These are phyloP conservation scores for Odobenus rosmarus DNA, from an alignment of 2,113 vertebrate species.

Conservation along the genomic window DNA sequence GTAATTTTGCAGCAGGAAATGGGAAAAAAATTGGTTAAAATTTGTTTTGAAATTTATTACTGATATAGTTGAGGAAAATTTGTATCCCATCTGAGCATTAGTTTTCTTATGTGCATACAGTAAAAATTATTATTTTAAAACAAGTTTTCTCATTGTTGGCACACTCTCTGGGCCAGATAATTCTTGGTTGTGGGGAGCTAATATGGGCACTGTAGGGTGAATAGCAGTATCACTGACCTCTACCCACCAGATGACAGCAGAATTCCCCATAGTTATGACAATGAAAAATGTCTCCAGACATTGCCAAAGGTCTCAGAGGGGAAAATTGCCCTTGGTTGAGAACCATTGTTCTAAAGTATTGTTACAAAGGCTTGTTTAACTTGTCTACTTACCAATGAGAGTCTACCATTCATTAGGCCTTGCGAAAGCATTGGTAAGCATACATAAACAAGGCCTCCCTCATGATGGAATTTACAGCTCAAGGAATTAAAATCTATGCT, in stretches of 20 bases:
- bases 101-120: background rate
- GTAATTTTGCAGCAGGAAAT: constrained; percentile 15
- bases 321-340: background rate
- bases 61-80: background rate
- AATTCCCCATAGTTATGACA: background rate
- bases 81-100: background rate
- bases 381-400: background rate
- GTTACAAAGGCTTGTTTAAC: background rate
- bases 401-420: background rate
- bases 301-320: background rate
- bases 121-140: background rate
- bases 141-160: background rate
- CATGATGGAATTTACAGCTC: background rate
- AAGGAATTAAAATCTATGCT: background rate
- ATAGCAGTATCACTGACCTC: background rate
- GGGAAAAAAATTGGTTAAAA: constrained; percentile 23
- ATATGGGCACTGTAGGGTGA: background rate
- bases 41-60: background rate
- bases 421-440: background rate
- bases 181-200: background rate
- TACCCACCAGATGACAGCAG: background rate
- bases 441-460: background rate
- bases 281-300: background rate
- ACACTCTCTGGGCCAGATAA: background rate
- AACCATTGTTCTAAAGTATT: background rate